A percentile compares a stretch with the other conserved stretches of the same genome.
phyloP scores from a whole-genome alignment of 2,113 vertebrate species.

The Diadophis punctatus region DNA sequence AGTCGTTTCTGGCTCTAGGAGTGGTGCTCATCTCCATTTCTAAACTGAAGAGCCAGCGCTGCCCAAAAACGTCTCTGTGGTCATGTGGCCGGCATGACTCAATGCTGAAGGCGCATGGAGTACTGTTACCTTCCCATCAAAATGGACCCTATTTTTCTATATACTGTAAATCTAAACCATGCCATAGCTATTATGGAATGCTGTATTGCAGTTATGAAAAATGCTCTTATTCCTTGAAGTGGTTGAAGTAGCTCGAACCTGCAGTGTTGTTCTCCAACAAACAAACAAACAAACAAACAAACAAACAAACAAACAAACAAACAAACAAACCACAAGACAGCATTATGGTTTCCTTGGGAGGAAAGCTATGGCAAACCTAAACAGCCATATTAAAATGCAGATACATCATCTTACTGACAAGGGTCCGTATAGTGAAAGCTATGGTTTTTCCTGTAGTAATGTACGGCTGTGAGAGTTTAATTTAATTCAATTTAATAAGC shows the following conservation, averaged over 20 bases:
- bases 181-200: background rate
- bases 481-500: no score
- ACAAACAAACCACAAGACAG: background rate
- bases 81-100: no score
- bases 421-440: background rate
- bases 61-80: no score
- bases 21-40: no score
- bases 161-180: background rate
- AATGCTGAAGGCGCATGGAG: no score
- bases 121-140: no score
- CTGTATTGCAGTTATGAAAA: background rate
- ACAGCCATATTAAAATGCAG: background rate
- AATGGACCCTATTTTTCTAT: no score
- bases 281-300: no score
- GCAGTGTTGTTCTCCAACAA: background rate
- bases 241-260: background rate
- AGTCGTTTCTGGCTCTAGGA: no score
- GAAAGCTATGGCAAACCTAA: background rate
- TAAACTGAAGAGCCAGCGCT: no score
- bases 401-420: background rate
- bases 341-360: background rate
- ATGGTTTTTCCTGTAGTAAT: background rate
- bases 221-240: background rate
- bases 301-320: no score
- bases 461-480: background rate